Evolutionary conservation across 2,888 invertebrate species (phyloP), one percentile per base, ranked within the genome.

Genomic region (Alsophila aescularia): DNA sequence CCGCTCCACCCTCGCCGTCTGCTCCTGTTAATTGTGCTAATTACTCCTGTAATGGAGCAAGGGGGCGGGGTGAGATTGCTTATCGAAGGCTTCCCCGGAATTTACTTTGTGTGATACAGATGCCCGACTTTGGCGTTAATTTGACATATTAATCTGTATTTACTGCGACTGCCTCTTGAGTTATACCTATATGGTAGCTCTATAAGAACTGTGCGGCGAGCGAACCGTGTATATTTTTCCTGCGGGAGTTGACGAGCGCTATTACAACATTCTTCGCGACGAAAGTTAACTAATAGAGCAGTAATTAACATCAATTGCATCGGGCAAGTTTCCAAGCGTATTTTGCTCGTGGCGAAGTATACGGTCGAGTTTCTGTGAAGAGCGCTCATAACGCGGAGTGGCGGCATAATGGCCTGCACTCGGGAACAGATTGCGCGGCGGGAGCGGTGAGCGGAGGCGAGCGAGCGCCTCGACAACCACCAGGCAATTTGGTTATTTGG

Each of bases 21-120:
- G 75, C 78, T 79, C 76, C 87, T 85, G 92, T 90, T 92, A 92
- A 92, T 92, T 92, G 92, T 82, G 86, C 92, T 92, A 92, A 92
- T 92, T 92, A 92, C 91, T 87, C 83, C 86, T 86, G 89, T 92
- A 92, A 92, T 88, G 85, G 90, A 88, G 85, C 86, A 83, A 84
- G 82, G 86, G 75, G 84, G 82, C 79, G 83, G 80, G 77, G 83
- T 77, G 83, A 88, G 89, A 90, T 90, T 90, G 89, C 89, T 90
- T 90, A 90, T 90, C 89, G 86, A 85, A 81, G 83, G 80, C 78
- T 83, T 81, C 83, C 76, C 80, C 72, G 77, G 81, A 85, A 85
- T 87, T 85, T 83, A 82, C 83, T 83, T 81, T 75, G 77, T 79
- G 78, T 81, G 77, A 78, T 83, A 85, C 77, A 77, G 77, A 73